Evolutionary conservation across 2,888 invertebrate species (phyloP).

Genomic region (Lycocerus yunnanus): DNA sequence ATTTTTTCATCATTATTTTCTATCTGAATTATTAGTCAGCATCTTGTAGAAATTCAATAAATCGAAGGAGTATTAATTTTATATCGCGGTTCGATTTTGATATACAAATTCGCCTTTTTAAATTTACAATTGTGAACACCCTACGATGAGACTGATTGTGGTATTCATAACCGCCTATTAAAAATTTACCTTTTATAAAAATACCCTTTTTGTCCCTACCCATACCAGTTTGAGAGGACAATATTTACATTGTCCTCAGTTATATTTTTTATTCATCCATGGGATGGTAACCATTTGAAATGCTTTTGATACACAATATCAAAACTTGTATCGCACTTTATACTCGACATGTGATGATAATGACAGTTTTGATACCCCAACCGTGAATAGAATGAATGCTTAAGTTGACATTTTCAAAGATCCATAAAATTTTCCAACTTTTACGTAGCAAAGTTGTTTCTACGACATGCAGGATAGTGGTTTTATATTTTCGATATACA

Average conservation of each 20-base stretch:
- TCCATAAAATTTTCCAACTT: background rate
- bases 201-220: constrained; percentile 22
- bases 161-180: constrained; percentile 26
- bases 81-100: background rate
- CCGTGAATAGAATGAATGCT: background rate
- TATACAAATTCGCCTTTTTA: background rate
- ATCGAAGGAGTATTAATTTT: background rate
- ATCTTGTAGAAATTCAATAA: background rate
- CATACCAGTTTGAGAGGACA: constrained; percentile 21
- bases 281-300: constrained; percentile 23
- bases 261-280: constrained; percentile 27
- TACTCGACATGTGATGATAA: background rate
- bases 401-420: background rate
- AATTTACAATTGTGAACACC: constrained; percentile 14
- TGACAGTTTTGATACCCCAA: background rate
- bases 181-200: constrained; percentile 21
- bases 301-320: constrained; percentile 4
- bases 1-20: constrained; percentile 22
- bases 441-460: background rate
- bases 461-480: background rate
- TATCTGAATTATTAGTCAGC: background rate
- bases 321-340: background rate
- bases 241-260: constrained; percentile 31
- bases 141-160: constrained; percentile 19
- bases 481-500: background rate